Evolutionary conservation across 2,113 vertebrate species (phyloP), one percentile per base, ranked within the genome.

Genomic region (Coryphaenoides rupestris): DNA sequence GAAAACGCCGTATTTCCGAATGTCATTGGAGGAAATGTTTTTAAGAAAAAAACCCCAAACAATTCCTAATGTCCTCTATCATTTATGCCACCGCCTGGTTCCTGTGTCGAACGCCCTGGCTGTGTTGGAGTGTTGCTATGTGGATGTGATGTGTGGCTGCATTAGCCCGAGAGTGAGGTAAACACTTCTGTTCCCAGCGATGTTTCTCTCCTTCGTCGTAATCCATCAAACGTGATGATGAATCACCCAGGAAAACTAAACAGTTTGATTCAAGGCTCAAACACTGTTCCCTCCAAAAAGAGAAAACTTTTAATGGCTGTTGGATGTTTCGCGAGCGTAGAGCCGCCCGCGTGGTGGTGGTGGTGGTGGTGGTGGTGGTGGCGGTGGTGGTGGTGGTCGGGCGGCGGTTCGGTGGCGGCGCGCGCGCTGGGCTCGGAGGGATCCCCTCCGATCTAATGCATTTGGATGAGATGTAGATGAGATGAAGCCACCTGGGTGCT

Each of bases 381-480:
- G 72, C 71, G 58, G 45, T 7, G 17, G 21, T n/a, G 45, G 14
- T 2, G 40, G 49, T 69, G 61, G 62, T 70, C n/a, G n/a, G n/a
- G n/a, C n/a, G n/a, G 49, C 58, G 77, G 58, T 67, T 60, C 46
- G 65, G 65, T 56, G 54, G 52, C 64, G 46, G 50, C 14, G 33
- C 33, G 13, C 9, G 33, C 9, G 7, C 33, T 40, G 33, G 33
- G 33, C 1, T 40, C 9, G 33, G 33, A 40, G 45, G 70, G 65
- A 78, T 70, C 77, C 76, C 73, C 77, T 76, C 46, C 66, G 81
- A 71, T 76, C 73, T 65, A 76, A 64, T 77, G 72, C 69, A 85
- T 85, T 78, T 70, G 65, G 68, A 86, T 86, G 81, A 86, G 78
- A 87, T 86, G 84, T 60, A 81, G 82, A 85, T 83, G 69, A 63